phyloP scores from a whole-genome alignment of 2,113 vertebrate species.

The Thunnus thynnus region DNA sequence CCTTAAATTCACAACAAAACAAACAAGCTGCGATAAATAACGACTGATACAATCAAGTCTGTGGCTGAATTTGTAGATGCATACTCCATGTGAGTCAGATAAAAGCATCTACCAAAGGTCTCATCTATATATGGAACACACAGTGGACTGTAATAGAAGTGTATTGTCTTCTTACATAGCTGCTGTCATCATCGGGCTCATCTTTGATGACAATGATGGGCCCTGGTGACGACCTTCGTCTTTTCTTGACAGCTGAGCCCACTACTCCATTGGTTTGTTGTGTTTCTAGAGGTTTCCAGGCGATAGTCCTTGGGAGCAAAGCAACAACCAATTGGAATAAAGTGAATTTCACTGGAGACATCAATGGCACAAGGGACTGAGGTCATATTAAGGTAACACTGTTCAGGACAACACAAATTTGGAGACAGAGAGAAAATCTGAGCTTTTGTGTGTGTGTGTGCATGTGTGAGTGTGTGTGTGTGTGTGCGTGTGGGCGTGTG shows the following conservation, averaged over 20 bases:
- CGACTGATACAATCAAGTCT: too few species aligned
- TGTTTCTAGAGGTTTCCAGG: slow-evolving; percentile 74
- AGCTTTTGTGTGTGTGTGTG: background rate
- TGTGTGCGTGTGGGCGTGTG: too few species aligned
- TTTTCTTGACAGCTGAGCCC: slow-evolving; percentile 70
- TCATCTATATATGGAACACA: background rate
- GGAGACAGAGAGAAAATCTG: background rate
- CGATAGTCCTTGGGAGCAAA: slow-evolving; percentile 57
- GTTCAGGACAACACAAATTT: background rate
- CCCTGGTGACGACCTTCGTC: slow-evolving; percentile 73
- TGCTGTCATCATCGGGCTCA: slow-evolving; percentile 79
- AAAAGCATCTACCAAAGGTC: background rate
- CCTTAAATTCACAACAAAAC: slow-evolving; percentile 38
- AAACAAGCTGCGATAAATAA: too few species aligned
- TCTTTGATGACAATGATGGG: slow-evolving; percentile 82
- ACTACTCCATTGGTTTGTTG: slow-evolving; percentile 49
- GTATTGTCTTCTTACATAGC: slow-evolving; percentile 67
- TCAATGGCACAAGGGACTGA: background rate
- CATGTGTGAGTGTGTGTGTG: too few species aligned
- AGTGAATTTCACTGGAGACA: slow-evolving; percentile 12
- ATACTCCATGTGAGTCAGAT: too few species aligned
- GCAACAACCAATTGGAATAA: slow-evolving; percentile 16
- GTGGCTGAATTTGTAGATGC: too few species aligned
- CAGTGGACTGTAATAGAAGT: slow-evolving; percentile 20
- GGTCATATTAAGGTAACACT: background rate